Percentiles rank a stretch among this genome's conserved stretches.
Evolutionary conservation across 2,797 vertebrate species (phyloP).

Genomic region (Salarias fasciatus): DNA sequence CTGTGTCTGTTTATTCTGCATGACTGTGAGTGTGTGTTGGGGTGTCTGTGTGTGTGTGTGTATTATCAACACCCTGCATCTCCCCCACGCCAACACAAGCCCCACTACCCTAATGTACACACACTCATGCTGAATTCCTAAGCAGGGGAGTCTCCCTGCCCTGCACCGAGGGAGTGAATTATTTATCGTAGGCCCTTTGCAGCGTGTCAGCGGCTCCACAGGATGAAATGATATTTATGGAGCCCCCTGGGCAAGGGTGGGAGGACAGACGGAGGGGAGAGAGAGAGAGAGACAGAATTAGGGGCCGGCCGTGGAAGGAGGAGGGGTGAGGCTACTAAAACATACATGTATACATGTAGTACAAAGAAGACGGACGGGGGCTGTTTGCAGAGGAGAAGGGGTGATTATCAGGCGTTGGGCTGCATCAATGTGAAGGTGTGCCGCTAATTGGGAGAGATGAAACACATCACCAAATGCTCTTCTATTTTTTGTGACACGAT

Average conservation of each 20-base stretch:
- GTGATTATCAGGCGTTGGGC: slow-evolving; percentile 12
- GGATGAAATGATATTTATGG: slow-evolving; percentile 93
- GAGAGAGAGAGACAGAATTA: slow-evolving; percentile 50
- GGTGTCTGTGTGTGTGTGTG: slow-evolving; percentile 6
- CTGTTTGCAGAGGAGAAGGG: slow-evolving; percentile 5
- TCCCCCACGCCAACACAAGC: slow-evolving; percentile 21
- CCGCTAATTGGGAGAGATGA: too few relatives aligned
- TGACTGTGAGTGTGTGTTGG: slow-evolving; percentile 1
- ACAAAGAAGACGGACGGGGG: slow-evolving; percentile 26
- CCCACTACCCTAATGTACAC: slow-evolving; percentile 58
- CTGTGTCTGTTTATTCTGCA: slow-evolving; percentile 30
- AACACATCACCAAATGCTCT: too few relatives aligned
- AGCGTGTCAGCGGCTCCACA: slow-evolving; percentile 87
- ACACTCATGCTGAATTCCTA: slow-evolving; percentile 81
- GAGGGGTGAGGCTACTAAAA: slow-evolving; percentile 38
- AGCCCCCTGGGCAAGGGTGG: slow-evolving; percentile 83
- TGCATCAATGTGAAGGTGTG: not conserved
- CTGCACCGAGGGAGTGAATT: slow-evolving; percentile 83
- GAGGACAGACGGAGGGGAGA: slow-evolving; percentile 42
- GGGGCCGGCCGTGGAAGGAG: slow-evolving; percentile 29
- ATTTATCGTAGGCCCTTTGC: slow-evolving; percentile 88
- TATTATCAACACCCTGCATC: slow-evolving; percentile 32
- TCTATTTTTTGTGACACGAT: too few relatives aligned
- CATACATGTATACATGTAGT: slow-evolving; percentile 36
- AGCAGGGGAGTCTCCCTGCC: slow-evolving; percentile 81